Evolutionary conservation across 2,797 vertebrate species (phyloP), one percentile per base, ranked within the genome.

Genomic region (Meda fulgida): DNA sequence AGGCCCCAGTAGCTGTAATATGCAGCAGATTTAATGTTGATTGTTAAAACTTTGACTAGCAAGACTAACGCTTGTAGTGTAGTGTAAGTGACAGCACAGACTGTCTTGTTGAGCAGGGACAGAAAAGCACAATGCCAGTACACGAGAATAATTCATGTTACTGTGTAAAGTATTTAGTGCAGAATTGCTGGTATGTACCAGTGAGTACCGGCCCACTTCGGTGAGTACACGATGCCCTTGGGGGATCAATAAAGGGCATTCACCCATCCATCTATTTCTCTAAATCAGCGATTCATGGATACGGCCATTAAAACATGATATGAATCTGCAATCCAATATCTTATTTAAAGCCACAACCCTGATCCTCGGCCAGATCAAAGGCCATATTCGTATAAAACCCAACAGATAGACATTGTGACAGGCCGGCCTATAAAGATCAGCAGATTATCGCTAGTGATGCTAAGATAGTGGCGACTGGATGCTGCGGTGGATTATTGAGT

Each of bases 401-500:
- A 19, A 71, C 26, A 72, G 80, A 55, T 26, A 60, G 80, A 58
- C 83, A 34, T 65, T 72, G 76, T 71, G 53, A 84, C 67, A 80
- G 29, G 40, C 51, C 3, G 69, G 48, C 21, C 55, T 58, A 43
- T 73, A 67, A 66, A 75, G 86, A 84, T 87, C 86, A 87, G 70
- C 81, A 87, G 81, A 87, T 84, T 84, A 84, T 73, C 1, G 5
- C 71, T 67, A 51, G 60, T 34, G 81, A 87, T 84, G 85, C 82
- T 84, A 80, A 84, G 11, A 80, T 78, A 84, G 69, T 75, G 43
- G 58, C 23, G 34, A 36, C 72, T 79, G 83, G 53, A 84, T 79
- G 76, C 51, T 48, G 78, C 9, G 36, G 84, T 86, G 72, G 84
- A 86, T 86, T 86, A 82, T 69, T 69, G 79, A 86, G 84, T 82